A percentile compares a stretch with the other conserved stretches of the same genome.
These are phyloP conservation scores for Drosophila stalkeri DNA, from an alignment of 2,888 invertebrate genomes.

Conservation along the genomic window DNA sequence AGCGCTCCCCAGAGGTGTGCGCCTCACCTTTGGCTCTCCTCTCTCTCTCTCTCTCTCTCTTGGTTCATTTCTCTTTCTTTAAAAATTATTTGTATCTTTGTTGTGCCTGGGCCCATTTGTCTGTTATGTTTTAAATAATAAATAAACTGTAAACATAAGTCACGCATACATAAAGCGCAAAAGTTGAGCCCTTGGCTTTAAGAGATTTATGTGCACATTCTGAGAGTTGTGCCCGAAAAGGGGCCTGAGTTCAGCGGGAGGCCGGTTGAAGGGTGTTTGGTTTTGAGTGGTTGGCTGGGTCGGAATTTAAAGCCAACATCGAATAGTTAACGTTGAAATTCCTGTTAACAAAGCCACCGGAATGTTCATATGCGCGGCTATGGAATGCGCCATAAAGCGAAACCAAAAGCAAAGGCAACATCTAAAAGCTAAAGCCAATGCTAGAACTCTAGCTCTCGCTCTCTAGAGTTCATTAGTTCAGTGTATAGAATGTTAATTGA, in stretches of 20 bases:
- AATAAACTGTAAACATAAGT: conserved; percentile 81
- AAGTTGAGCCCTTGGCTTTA: conserved; percentile 70
- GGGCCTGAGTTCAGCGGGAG: fast-evolving
- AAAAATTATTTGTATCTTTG: conserved; percentile 54
- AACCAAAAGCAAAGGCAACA: neutral
- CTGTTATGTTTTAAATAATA: conserved; percentile 76
- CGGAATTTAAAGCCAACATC: conserved; percentile 41
- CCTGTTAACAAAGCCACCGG: conserved; percentile 26
- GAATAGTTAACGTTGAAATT: conserved; percentile 33
- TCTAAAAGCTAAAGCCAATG: neutral
- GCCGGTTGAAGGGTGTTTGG: neutral
- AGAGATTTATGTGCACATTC: conserved; percentile 63
- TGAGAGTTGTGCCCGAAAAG: conserved; percentile 17
- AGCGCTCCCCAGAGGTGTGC: conserved; percentile 28
- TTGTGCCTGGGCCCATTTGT: conserved; percentile 56
- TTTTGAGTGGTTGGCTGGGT: conserved; percentile 13
- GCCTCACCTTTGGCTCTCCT: neutral
- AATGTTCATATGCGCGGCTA: conserved; percentile 8
- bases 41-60: neutral
- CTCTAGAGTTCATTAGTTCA: conserved; percentile 24
- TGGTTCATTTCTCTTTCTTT: conserved; percentile 5
- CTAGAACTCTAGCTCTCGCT: neutral
- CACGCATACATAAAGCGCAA: conserved; percentile 69
- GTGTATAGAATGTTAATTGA: neutral
- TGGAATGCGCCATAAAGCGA: conserved; percentile 8